Evolutionary conservation across 2,797 vertebrate genomes (phyloP).

Genomic region (Typhlichthys subterraneus): DNA sequence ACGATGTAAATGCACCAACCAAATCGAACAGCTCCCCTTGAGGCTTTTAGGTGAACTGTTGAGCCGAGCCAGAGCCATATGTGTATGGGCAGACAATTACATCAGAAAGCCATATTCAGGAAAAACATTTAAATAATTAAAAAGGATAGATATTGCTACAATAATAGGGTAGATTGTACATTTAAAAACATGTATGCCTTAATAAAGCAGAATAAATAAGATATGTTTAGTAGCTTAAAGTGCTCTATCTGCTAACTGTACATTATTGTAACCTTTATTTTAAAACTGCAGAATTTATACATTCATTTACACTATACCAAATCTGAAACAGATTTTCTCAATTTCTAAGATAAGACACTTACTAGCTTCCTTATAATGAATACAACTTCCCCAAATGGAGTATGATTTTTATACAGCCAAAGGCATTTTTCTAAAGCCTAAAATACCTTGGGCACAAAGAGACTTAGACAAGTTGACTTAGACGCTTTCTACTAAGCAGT

Average conservation of each 20-base stretch:
- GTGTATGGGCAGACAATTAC: too few relatives aligned
- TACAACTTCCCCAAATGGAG: conserved; percentile 70
- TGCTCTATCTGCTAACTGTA: conserved; percentile 2
- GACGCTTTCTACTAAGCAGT: conserved; percentile 46
- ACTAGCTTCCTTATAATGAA: conserved; percentile 67
- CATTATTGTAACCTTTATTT: conserved; percentile 11
- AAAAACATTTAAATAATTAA: too few relatives aligned
- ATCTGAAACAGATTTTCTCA: conserved; percentile 22
- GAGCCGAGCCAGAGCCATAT: too few relatives aligned
- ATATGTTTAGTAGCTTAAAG: conserved; percentile 13
- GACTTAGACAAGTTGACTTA: conserved; percentile 59
- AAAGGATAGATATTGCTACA: too few relatives aligned
- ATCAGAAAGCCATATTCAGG: too few relatives aligned
- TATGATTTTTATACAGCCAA: conserved; percentile 57
- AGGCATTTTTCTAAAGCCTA: conserved; percentile 61
- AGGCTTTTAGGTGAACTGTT: too few relatives aligned
- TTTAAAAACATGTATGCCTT: background rate
- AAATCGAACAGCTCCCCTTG: too few relatives aligned
- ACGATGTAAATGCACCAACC: too few relatives aligned
- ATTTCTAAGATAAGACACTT: conserved; percentile 60
- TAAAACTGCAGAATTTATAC: background rate
- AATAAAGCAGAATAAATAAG: conserved; percentile 14
- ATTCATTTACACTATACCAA: too few relatives aligned
- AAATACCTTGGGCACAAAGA: conserved; percentile 73
- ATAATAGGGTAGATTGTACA: too few relatives aligned